Conservation (phyloP, 2,797 vertebrate species). For the Rhincodon typus region DNA sequence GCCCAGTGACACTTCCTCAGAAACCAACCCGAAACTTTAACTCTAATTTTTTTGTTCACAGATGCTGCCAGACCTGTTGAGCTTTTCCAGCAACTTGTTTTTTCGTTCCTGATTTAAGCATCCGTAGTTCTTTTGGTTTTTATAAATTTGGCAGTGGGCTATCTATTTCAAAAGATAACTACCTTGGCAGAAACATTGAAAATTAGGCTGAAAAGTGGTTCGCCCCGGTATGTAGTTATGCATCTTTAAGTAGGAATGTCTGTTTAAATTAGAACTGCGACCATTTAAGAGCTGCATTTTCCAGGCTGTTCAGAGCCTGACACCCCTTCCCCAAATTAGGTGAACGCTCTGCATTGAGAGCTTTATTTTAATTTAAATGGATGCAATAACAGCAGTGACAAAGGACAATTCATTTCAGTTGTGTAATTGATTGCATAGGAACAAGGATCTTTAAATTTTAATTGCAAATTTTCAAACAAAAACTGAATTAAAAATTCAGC, state of each 20-base stretch:
- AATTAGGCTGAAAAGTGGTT: background rate
- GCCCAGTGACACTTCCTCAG: no score
- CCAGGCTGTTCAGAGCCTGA: background rate
- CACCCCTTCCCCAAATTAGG: background rate
- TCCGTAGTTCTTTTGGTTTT: no score
- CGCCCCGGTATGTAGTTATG: background rate
- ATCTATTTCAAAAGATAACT: background rate
- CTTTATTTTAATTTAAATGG: background rate
- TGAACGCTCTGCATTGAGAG: background rate
- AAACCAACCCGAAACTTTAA: no score
- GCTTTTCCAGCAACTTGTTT: no score
- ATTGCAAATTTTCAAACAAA: background rate
- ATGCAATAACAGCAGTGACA: background rate
- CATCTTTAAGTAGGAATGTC: background rate
- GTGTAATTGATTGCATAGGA: background rate
- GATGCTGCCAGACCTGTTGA: no score
- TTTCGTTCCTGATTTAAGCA: no score
- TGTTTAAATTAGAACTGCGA: background rate
- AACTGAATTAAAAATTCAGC: background rate
- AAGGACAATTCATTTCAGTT: background rate
- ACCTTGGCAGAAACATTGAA: background rate
- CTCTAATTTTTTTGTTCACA: no score
- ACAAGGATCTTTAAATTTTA: background rate
- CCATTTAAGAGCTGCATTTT: background rate
- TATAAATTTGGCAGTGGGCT: background rate